Evolutionary conservation across 2,888 invertebrate species (phyloP).

Genomic region (Dione vanillae): DNA sequence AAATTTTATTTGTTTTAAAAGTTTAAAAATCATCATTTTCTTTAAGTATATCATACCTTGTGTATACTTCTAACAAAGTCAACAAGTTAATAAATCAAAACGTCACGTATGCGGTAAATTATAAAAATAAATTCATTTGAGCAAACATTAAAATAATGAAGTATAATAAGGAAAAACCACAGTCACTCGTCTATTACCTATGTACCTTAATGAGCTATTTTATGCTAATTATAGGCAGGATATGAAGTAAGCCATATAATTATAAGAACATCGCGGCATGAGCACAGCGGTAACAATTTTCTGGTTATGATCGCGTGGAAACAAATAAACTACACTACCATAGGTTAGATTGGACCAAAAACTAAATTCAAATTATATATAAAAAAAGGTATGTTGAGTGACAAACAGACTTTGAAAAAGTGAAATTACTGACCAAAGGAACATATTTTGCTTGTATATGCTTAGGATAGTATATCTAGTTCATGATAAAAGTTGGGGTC

Average conservation of each 20-base stretch:
- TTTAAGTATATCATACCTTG: no score
- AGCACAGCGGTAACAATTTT: slow-evolving; percentile 69
- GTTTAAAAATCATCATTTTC: no score
- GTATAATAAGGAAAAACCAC: slow-evolving; percentile 70
- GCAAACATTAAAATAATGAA: slow-evolving; percentile 25
- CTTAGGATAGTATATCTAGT: no score
- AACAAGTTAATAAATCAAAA: neutral
- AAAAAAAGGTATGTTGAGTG: no score
- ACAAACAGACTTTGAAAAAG: no score
- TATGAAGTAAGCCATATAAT: slow-evolving; percentile 73
- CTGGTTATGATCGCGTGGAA: slow-evolving; percentile 72
- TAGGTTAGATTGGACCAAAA: neutral
- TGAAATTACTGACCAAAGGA: no score
- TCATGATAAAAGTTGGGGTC: no score
- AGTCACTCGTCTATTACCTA: slow-evolving; percentile 65
- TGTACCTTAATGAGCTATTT: slow-evolving; percentile 73
- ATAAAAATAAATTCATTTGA: slow-evolving; percentile 29
- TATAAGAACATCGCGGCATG: slow-evolving; percentile 63
- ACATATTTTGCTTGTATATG: no score
- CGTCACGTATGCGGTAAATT: neutral
- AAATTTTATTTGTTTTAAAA: no score
- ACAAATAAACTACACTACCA: slow-evolving; percentile 40
- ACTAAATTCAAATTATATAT: no score
- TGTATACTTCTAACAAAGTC: no score
- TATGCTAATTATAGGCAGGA: slow-evolving; percentile 79